Base-by-base conservation (phyloP, 1,140 invertebrate species). In the Andrena cerasifolii region DNA sequence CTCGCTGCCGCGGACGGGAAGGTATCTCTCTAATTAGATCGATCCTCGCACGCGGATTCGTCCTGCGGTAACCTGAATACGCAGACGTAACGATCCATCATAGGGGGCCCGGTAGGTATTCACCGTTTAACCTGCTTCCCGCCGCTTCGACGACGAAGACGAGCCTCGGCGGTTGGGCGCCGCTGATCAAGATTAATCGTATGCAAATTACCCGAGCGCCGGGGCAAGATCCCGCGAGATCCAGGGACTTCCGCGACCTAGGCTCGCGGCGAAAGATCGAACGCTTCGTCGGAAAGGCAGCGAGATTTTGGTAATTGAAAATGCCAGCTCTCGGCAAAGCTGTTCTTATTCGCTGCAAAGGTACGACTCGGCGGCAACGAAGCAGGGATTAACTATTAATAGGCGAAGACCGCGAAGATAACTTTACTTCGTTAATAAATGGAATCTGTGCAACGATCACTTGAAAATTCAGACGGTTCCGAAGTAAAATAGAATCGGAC, bases 171-270 rank as follows among this genome's bases (percentile, higher is more conserved):
- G 79, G 66, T 47, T 53, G 82, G 18, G 33, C n/a, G n/a, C 24
- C 56, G 53, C 45, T 85, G 84, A 85, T 85, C 83, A 85, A 85
- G 84, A 85, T 85, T 85, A 85, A 85, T 85, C 66, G 84, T 82
- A 85, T 85, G 84, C 72, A 85, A 85, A 85, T 85, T 84, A 84
- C 71, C 43, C 28, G 31, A 31, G 26, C 21, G 53, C 45, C 73
- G 36, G 45, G 47, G 73, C 43, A 77, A 59, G 47, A 77, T 83
- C 74, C 51, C 54, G 18, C 66, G 54, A 79, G 82, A 82, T 65
- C 62, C 45, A 6, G 80, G 21, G 16, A 66, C 8, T 53, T 53
- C 45, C 8, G 18, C 43, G 62, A 45, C 53, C 12, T 2, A 26
- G 45, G 21, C 43, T 21, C 28, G 49, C n/a, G 36, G 21, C n/a